Evolutionary conservation across 2,797 vertebrate species (phyloP).

Genomic region (Dipus sagitta): DNA sequence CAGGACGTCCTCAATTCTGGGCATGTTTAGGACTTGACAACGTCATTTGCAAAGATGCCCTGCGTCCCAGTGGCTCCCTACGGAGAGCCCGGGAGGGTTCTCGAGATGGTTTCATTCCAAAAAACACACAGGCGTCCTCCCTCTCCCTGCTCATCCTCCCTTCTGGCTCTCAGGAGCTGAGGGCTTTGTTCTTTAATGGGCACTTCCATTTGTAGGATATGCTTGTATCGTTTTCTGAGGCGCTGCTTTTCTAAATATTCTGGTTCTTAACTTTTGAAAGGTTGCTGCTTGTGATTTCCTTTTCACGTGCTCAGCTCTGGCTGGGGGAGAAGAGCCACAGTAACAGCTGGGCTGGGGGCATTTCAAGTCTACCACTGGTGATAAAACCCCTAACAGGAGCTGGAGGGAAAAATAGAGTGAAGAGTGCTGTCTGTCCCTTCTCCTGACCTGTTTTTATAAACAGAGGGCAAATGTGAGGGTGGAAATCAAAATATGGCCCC

Average conservation of each 20-base stretch:
- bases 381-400: not conserved
- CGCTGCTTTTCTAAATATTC: constrained; percentile 64
- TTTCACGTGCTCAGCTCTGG: not conserved
- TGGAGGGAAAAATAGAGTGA: not conserved
- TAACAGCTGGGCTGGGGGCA: constrained; percentile 1
- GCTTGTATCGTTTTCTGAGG: constrained; percentile 1
- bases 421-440: not conserved
- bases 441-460: not conserved
- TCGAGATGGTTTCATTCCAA: not conserved
- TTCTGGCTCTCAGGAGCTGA: not conserved
- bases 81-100: not conserved
- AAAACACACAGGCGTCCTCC: not conserved
- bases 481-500: not conserved
- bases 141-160: not conserved
- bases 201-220: constrained; percentile 20
- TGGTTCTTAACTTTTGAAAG: constrained; percentile 64
- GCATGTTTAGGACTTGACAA: not conserved
- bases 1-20: not conserved
- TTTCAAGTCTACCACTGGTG: not conserved
- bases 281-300: constrained; percentile 57
- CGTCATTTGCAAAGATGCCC: not conserved
- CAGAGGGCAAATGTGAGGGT: not conserved
- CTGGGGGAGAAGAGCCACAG: constrained; percentile 22
- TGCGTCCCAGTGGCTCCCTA: rapidly evolving
- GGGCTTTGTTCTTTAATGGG: constrained; percentile 37